Evolutionary conservation across 2,797 vertebrate species (phyloP).

Genomic region (Lemur catta): DNA sequence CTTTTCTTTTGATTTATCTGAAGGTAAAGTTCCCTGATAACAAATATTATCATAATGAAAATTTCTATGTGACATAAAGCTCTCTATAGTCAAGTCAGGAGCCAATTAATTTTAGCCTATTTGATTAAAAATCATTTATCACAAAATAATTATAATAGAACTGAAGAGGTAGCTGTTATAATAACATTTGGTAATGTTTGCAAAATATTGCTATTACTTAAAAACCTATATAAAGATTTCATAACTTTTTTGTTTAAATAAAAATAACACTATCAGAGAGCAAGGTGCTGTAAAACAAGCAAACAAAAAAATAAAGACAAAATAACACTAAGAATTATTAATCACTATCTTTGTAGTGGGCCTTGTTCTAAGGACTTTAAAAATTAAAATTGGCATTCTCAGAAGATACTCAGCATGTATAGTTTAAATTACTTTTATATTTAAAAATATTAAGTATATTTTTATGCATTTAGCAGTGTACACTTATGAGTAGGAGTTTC

Average conservation of each 20-base stretch:
- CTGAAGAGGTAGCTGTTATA: constrained; percentile 25
- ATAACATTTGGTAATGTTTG: not conserved
- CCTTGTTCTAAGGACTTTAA: constrained; percentile 22
- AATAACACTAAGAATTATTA: not conserved
- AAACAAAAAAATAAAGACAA: not conserved
- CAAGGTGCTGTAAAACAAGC: not conserved
- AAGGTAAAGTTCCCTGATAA: not conserved
- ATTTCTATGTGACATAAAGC: not conserved
- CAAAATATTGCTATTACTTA: not conserved
- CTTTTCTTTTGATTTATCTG: constrained; percentile 28
- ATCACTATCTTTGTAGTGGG: not conserved
- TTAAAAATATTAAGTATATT: not conserved
- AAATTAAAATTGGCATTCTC: constrained; percentile 27
- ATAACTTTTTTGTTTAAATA: not conserved
- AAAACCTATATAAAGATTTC: not conserved
- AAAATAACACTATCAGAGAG: not conserved
- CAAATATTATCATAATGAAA: not conserved
- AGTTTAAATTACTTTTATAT: constrained; percentile 33
- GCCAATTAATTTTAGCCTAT: constrained; percentile 19
- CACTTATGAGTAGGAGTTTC: constrained; percentile 14
- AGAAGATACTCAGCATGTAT: not conserved
- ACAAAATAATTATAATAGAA: not conserved
- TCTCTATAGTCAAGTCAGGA: constrained; percentile 5
- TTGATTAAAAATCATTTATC: constrained; percentile 6
- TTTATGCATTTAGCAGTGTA: not conserved